Base-by-base conservation (phyloP, 2,888 invertebrate genomes). In the Tetramorium bicarinatum region DNA sequence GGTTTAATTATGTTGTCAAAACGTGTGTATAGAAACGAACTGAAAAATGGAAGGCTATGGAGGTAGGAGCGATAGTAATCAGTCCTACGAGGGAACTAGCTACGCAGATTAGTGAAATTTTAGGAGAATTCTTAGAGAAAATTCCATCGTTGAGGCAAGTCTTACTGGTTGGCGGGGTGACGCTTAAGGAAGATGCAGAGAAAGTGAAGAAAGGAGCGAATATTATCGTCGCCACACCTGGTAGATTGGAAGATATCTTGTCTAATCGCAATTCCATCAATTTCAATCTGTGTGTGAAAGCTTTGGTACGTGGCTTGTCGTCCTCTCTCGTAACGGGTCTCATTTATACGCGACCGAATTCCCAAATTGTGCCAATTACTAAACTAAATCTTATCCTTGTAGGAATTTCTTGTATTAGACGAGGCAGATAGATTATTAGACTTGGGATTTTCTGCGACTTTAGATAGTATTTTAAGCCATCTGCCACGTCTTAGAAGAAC, bases 61-160 rank as follows among this genome's bases (percentile, higher is more conserved):
- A 98, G 95, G 96, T 99, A 79, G 99, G 98, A 54, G 98, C 97
- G 0, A 95, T 99, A 18, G 97, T 99, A 72, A 97, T 99, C 91
- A 99, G 99, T 0, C 99, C 99, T 0, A 99, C 99, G 0, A 96
- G 99, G 92, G 99, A 99, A 95, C 95, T 99, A 52, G 99, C 99
- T 0, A 95, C 96, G 38, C 99, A 99, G 95, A 99, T 98, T 87
- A 96, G 96, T 91, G 97, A 96, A 93, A 97, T 97, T 29, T 92
- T 96, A 29, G 91, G 94, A 13, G 92, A 95, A 18, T 95, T 97
- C 87, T 92, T 96, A 56, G 91, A 93, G 41, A 93, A 95, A 85
- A 93, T 96, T 59, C 92, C 94, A 80, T 93, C 90, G 62, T 91
- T 96, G 38, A 96, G 96, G 11, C 96, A 97, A 88, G 95, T 97